phyloP scores from a whole-genome alignment of 2,113 vertebrate species.

The Ailurus styani region DNA sequence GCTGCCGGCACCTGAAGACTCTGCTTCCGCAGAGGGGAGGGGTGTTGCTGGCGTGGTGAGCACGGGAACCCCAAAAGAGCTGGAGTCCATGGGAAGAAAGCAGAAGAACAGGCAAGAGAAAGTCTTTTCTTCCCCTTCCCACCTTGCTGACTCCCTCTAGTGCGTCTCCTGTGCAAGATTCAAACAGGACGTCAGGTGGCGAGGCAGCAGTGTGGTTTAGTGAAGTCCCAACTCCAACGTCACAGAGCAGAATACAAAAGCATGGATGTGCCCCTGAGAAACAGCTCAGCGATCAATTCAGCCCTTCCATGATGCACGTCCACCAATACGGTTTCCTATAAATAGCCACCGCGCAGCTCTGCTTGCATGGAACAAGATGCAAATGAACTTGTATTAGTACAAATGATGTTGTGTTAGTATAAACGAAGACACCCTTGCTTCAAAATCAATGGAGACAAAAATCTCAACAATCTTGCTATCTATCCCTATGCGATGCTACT shows the following conservation, averaged over 20 bases:
- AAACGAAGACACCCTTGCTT: background rate
- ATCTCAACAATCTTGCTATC: background rate
- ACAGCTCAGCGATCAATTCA: background rate
- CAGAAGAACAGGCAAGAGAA: background rate
- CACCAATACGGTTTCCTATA: background rate
- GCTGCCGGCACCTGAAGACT: background rate
- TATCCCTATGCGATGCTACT: background rate
- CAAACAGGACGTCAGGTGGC: background rate
- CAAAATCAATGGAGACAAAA: background rate
- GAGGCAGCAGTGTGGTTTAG: background rate
- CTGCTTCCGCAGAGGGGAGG: background rate
- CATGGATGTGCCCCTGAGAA: background rate
- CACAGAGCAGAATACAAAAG: background rate
- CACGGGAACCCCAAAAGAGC: background rate
- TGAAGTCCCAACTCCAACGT: background rate
- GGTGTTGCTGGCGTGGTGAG: background rate
- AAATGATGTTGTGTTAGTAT: background rate
- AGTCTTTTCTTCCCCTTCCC: background rate
- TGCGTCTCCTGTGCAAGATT: background rate
- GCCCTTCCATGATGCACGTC: background rate
- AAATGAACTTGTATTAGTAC: background rate
- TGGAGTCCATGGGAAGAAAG: background rate
- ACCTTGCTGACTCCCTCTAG: background rate
- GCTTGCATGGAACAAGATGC: background rate
- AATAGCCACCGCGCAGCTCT: background rate